phyloP scores from a whole-genome alignment of 2,113 vertebrate genomes.

The Tachycineta bicolor region DNA sequence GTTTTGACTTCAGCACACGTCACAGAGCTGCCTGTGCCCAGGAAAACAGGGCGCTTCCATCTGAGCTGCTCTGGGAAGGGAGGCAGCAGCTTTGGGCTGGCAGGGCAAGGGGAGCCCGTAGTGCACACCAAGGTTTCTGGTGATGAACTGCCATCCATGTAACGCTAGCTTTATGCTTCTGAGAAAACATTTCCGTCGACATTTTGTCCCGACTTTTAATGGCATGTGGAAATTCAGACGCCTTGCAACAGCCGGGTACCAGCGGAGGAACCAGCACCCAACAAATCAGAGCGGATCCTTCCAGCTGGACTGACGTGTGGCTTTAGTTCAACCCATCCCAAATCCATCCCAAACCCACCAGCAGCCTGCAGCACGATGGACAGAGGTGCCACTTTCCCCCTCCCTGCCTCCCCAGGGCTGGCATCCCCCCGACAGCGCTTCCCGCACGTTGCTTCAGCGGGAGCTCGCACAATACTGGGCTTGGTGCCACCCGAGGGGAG shows the following conservation, averaged over 20 bases:
- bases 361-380: neutral
- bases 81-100: neutral
- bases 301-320: neutral
- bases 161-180: neutral
- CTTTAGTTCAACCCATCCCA: neutral
- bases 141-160: neutral
- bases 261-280: neutral
- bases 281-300: neutral
- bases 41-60: too few relatives aligned
- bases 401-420: neutral
- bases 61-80: neutral
- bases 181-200: rapidly evolving
- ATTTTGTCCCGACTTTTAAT: neutral
- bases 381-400: neutral
- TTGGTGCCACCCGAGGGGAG: constrained; percentile 30
- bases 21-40: neutral
- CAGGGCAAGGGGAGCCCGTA: neutral
- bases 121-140: neutral
- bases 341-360: neutral
- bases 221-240: neutral
- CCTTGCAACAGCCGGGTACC: neutral
- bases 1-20: neutral
- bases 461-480: constrained; percentile 20
- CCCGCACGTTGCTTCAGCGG: neutral
- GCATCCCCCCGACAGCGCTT: neutral